phyloP scores from a whole-genome alignment of 2,888 invertebrate genomes.

The Ormia ochracea region DNA sequence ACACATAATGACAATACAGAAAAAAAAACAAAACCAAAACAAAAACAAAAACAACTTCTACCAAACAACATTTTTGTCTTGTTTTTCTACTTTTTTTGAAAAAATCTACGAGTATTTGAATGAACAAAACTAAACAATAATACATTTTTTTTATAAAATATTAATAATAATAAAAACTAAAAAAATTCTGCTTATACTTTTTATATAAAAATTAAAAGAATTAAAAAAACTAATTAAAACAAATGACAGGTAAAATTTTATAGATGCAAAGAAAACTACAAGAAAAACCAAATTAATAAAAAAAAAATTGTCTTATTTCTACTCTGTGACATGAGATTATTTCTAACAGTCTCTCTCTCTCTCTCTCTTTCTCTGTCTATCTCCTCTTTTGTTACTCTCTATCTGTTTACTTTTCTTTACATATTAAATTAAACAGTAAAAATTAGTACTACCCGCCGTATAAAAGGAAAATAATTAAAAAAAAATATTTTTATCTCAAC shows the following conservation, averaged over 20 bases:
- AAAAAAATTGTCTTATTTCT: background rate
- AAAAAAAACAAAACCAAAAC: conserved; percentile 45
- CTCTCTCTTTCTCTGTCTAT: conserved; percentile 14
- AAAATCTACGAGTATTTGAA: conserved; percentile 46
- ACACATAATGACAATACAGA: conserved; percentile 53
- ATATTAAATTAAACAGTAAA: conserved; percentile 43
- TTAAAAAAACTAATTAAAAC: background rate
- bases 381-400: background rate
- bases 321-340: conserved; percentile 25
- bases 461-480: conserved; percentile 22
- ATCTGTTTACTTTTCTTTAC: conserved; percentile 10
- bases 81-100: conserved; percentile 48
- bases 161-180: conserved; percentile 39
- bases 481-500: conserved; percentile 4
- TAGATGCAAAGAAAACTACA: conserved; percentile 16
- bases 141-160: conserved; percentile 41
- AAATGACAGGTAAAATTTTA: conserved; percentile 46
- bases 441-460: conserved; percentile 61
- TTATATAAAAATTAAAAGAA: conserved; percentile 44
- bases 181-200: conserved; percentile 53
- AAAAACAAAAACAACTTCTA: conserved; percentile 22
- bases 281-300: conserved; percentile 13
- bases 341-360: conserved; percentile 5
- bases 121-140: conserved; percentile 9
- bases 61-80: conserved; percentile 22